Conservation (phyloP, 2,888 invertebrate genomes). For the Iphiclides podalirius region DNA sequence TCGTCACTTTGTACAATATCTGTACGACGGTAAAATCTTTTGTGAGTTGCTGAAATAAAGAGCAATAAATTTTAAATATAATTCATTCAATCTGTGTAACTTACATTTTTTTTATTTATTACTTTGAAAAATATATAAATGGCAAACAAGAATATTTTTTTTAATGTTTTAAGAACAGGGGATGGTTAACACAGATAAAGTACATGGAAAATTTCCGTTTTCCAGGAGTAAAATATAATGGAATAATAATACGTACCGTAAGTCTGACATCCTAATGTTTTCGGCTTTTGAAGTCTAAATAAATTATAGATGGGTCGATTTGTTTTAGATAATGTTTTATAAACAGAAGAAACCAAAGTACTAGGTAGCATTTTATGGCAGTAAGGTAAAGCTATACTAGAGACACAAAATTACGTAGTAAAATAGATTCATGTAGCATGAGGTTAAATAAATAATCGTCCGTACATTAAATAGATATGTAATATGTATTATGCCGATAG, state of each 20-base stretch:
- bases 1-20: slow-evolving; percentile 84
- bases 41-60: slow-evolving; percentile 69
- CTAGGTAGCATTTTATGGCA: slow-evolving; percentile 15
- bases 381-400: too few species aligned
- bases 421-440: too few species aligned
- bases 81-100: background rate
- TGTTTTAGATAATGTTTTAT: slow-evolving; percentile 38
- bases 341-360: slow-evolving; percentile 18
- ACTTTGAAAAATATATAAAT: too few species aligned
- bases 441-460: too few species aligned
- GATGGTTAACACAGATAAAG: too few species aligned
- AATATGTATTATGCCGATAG: too few species aligned
- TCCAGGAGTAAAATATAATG: too few species aligned
- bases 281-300: slow-evolving; percentile 36
- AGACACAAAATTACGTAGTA: too few species aligned
- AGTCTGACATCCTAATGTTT: slow-evolving; percentile 39
- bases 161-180: too few species aligned
- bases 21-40: slow-evolving; percentile 87
- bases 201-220: too few species aligned
- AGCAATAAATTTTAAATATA: background rate
- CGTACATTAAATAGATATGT: too few species aligned
- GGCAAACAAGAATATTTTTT: too few species aligned
- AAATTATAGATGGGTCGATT: slow-evolving; percentile 31
- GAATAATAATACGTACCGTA: slow-evolving; percentile 43
- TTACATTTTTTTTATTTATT: background rate